phyloP scores from a whole-genome alignment of 2,113 vertebrate species.

The Triplophysa siluroides region DNA sequence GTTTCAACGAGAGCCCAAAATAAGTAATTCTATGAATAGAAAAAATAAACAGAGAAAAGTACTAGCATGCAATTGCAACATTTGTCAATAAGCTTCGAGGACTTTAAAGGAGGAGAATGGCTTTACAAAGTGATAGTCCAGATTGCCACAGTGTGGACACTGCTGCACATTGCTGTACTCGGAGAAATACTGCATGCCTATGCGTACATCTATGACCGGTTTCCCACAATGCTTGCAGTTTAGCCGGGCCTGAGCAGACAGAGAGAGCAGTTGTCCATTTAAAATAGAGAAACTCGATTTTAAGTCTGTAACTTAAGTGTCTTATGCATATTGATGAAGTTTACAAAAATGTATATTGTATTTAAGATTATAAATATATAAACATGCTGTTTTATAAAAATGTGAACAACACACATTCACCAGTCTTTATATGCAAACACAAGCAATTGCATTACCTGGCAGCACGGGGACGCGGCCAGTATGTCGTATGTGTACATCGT shows the following conservation, averaged over 20 bases:
- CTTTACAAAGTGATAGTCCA: slow-evolving; percentile 99
- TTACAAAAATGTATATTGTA: too few relatives aligned
- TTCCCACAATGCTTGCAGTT: slow-evolving; percentile 99
- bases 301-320: too few relatives aligned
- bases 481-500: slow-evolving; percentile 99
- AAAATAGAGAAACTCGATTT: too few relatives aligned
- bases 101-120: slow-evolving; percentile 99
- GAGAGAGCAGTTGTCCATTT: background rate
- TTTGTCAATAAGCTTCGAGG: slow-evolving; percentile 99
- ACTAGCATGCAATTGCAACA: slow-evolving; percentile 90
- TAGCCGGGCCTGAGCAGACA: slow-evolving; percentile 85
- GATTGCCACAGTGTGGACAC: slow-evolving; percentile 98
- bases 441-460: slow-evolving; percentile 83
- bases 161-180: slow-evolving; percentile 99
- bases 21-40: slow-evolving; percentile 81
- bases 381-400: too few relatives aligned
- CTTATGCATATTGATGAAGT: too few relatives aligned
- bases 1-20: slow-evolving; percentile 73
- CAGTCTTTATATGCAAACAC: background rate
- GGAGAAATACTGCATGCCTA: slow-evolving; percentile 99
- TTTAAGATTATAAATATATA: too few relatives aligned
- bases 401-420: too few relatives aligned
- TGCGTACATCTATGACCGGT: slow-evolving; percentile 94
- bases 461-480: slow-evolving; percentile 95
- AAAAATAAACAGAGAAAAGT: slow-evolving; percentile 57